Evolutionary conservation across 2,797 vertebrate genomes (phyloP), one percentile per base, ranked within the genome.

Genomic region (Okamejei kenojei): DNA sequence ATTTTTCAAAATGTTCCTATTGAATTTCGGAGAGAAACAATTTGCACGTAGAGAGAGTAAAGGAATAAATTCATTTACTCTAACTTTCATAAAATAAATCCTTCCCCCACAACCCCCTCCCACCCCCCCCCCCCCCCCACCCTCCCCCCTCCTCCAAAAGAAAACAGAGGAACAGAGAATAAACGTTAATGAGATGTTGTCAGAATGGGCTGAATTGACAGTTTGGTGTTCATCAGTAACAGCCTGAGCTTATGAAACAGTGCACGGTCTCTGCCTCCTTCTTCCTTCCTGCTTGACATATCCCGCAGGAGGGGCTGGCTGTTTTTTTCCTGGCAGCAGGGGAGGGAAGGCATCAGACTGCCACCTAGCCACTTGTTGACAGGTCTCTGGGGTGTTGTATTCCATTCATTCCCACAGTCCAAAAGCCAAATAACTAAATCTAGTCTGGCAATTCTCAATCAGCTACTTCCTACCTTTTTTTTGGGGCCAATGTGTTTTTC

Each of bases 231-330:
- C 93, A 93, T 90, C 58, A 74, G 93, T 94, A 94, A 93, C 90
- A 93, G 94, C 93, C 91, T 84, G 88, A 68, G 93, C 81, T 93
- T 94, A 94, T 93, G 35, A 93, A 93, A 93, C 93, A 94, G 94
- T 94, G 93, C 93, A 93, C 63, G 79, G 93, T 92, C 94, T 91
- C 77, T 93, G 65, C 77, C 78, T 92, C 78, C 74, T 15, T 54
- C 74, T 93, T 88, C 13, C 86, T 84, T 78, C 79, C 0, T 0
- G 29, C 35, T 58, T 7, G 68, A 71, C 93, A 15, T 74, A n/a
- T 63, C 10, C 68, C 93, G 32, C 6, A 7, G 93, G 94, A 93
- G 8, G 93, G 94, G 94, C 93, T 93, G 80, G 8, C 93, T 93
- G 77, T 8, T 3, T 88, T 88, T 93, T 94, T 93, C 86, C 84